A percentile compares a stretch with the other conserved stretches of the same genome.
phyloP scores from a whole-genome alignment of 1,140 invertebrate species.

The Bombus sibiricus region DNA sequence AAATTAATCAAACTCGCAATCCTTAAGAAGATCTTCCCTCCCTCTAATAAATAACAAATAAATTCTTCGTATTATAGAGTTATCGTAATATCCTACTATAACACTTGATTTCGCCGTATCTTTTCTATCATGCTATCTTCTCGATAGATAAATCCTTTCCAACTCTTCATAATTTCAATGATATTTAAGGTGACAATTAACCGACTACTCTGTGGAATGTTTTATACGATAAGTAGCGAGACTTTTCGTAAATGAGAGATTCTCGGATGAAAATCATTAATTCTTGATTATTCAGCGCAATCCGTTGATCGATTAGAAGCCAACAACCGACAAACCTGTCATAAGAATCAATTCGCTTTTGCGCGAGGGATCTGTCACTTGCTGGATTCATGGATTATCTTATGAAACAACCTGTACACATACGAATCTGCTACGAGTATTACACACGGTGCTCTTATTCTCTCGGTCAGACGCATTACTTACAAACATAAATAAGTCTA shows the following conservation, averaged over 20 bases:
- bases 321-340: not conserved
- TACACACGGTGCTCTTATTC: constrained; percentile 38
- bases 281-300: not conserved
- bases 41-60: not conserved
- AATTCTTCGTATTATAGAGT: not conserved
- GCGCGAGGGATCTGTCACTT: not conserved
- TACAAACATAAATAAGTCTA: constrained; percentile 55
- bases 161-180: not conserved
- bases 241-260: not conserved
- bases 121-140: not conserved
- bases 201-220: not conserved
- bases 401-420: constrained; percentile 36
- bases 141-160: not conserved
- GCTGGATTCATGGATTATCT: not conserved
- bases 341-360: not conserved
- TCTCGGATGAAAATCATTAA: not conserved
- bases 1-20: not conserved
- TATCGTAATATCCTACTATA: not conserved
- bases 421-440: constrained; percentile 37
- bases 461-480: constrained; percentile 27
- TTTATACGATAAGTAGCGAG: not conserved
- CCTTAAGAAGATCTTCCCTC: not conserved
- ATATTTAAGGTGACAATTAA: not conserved
- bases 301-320: not conserved
- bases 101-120: not conserved